Base-by-base conservation (phyloP, 2,888 invertebrate species). In the Laspeyria flexula region DNA sequence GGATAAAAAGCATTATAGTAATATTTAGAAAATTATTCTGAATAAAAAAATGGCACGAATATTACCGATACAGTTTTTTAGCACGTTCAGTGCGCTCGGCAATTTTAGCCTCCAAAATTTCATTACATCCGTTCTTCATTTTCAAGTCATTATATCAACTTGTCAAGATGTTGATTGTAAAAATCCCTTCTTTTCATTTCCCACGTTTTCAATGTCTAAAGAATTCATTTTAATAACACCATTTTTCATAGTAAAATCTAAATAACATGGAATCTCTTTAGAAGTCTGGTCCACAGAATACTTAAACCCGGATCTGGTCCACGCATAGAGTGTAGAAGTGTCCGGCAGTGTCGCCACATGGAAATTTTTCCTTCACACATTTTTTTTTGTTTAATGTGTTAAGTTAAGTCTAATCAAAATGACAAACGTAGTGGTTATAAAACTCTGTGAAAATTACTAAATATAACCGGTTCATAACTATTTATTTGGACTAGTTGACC, bases 11-110 rank as follows among this genome's bases (percentile, higher is more conserved):
- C 4, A 5, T 7, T 23, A 0, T 3, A 38, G 7, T 6, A 1
- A 40, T 16, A 1, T 5, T 35, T 5, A 30, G 6, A 27, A 11
- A 40, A 40, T 29, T 11, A 11, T 21, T 47, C 9, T 10, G 23
- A 2, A 6, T 31, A 27, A 16, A 31, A 12, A 39, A 37, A 18
- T 1, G 11, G 15, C 33, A 11, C 10, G 52, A 39, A 41, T 55
- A 52, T 81, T 81, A 92, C 93, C 93, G 85, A 86, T 92, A 92
- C 60, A 92, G 79, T 80, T 92, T 93, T 77, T 88, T 92, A 64
- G 91, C 90, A 71, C 88, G 89, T 76, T 92, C 92, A 76, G 78
- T 77, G 71, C 88, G 88, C 70, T 92, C 92, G 56, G 80, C 81
- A 77, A 82, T 75, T 83, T 89, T 90, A 75, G 86, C 84, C 79